Percentiles rank a stretch among this genome's conserved stretches.
Conservation (phyloP, 1,140 invertebrate species). For the Venturia canescens region DNA sequence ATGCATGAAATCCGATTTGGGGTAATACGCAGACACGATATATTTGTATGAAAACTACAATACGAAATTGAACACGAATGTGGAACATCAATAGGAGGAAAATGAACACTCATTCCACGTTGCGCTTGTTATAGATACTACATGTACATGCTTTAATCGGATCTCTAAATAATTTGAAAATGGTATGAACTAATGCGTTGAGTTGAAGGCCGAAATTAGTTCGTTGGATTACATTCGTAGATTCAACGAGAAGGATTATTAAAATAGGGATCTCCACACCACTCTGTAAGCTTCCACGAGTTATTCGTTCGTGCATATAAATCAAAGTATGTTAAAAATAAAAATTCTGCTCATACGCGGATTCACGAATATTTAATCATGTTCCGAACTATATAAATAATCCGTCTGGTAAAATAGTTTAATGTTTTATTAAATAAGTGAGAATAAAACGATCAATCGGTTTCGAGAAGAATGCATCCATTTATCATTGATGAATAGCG, state of each 20-base stretch:
- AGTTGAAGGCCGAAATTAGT: conserved; percentile 61
- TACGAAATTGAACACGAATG: background rate
- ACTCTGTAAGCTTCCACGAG: background rate
- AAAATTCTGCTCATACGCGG: too few species aligned
- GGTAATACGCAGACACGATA: background rate
- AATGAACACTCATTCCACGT: conserved; percentile 1
- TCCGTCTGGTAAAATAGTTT: too few species aligned
- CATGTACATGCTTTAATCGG: conserved; percentile 36
- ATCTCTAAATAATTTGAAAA: conserved; percentile 50
- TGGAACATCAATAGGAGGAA: background rate
- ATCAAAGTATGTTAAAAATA: too few species aligned
- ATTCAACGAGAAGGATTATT: conserved; percentile 51
- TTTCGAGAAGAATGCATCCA: background rate
- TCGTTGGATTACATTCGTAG: conserved; percentile 51
- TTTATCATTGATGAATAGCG: background rate
- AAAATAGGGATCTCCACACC: conserved; percentile 54
- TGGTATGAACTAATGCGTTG: conserved; percentile 51
- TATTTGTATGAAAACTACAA: background rate
- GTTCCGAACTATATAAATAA: too few species aligned
- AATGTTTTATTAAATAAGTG: too few species aligned
- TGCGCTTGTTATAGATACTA: background rate
- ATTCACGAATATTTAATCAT: too few species aligned
- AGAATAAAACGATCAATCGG: background rate
- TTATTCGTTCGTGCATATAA: too few species aligned
- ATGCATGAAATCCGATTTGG: conserved; percentile 34